Evolutionary conservation across 2,797 vertebrate species (phyloP).

Genomic region (Thripadectes ignobilis): DNA sequence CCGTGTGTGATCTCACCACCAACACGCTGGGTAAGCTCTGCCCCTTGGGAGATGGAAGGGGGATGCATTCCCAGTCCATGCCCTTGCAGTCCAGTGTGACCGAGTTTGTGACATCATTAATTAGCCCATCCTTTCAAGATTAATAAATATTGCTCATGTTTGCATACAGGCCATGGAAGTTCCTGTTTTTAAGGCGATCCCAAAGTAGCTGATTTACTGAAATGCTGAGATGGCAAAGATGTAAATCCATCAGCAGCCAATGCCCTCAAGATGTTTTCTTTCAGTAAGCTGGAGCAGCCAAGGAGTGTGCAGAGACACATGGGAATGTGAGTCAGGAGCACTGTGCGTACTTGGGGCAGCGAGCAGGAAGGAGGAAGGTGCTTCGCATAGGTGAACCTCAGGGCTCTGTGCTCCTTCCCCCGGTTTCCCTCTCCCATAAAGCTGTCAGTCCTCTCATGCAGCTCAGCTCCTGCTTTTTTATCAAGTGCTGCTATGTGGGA

Average conservation of each 20-base stretch:
- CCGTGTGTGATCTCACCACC: not conserved
- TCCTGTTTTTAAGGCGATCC: not conserved
- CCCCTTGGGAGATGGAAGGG: not conserved
- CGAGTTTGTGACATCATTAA: not conserved
- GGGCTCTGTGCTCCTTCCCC: not conserved
- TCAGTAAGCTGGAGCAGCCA: not conserved
- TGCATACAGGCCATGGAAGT: not conserved
- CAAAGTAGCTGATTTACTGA: not conserved
- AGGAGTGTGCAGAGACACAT: not conserved
- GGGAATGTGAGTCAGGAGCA: not conserved
- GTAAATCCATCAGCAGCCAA: not conserved
- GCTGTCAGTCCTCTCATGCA: not conserved
- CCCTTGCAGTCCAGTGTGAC: rapidly evolving
- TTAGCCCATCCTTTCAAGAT: not conserved
- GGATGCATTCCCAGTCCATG: not conserved
- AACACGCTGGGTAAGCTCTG: rapidly evolving
- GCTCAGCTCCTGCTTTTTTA: not conserved
- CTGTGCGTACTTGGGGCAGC: not conserved
- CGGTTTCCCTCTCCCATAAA: not conserved
- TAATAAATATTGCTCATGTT: not conserved
- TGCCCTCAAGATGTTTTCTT: not conserved
- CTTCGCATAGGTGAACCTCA: not conserved
- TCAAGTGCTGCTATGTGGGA: rapidly evolving
- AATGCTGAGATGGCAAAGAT: not conserved
- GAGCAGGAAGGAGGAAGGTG: not conserved